Evolutionary conservation across 1,140 invertebrate species (phyloP).

Genomic region (Danaus melanippus): DNA sequence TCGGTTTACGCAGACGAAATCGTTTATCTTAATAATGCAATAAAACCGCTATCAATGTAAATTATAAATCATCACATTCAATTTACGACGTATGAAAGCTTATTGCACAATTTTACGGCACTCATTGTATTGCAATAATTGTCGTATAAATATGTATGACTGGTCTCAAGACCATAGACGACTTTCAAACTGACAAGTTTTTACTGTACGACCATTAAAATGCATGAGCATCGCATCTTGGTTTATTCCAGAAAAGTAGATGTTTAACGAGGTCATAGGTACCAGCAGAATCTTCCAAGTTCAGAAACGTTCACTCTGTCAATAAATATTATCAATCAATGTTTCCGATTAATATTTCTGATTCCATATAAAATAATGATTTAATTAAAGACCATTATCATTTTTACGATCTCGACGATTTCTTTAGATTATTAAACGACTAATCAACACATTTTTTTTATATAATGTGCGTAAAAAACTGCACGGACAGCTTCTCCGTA

Average conservation of each 20-base stretch:
- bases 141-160: constrained; percentile 55
- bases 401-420: neutral
- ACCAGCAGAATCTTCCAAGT: constrained; percentile 12
- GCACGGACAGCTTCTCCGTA: constrained; percentile 38
- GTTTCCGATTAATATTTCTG: constrained; percentile 5
- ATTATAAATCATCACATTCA: constrained; percentile 9
- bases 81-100: constrained; percentile 18
- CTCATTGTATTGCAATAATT: constrained; percentile 59
- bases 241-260: constrained; percentile 25
- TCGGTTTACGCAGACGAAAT: too few relatives aligned
- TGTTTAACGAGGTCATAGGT: constrained; percentile 21
- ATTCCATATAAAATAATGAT: constrained; percentile 1
- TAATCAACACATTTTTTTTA: constrained; percentile 19
- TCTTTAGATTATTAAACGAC: constrained; percentile 10
- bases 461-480: constrained; percentile 34
- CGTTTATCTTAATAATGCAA: too few relatives aligned
- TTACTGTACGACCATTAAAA: constrained; percentile 50
- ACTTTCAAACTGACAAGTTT: constrained; percentile 51
- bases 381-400: neutral
- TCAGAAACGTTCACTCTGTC: constrained; percentile 8
- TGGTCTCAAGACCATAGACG: constrained; percentile 36
- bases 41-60: too few relatives aligned
- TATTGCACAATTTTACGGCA: constrained; percentile 43
- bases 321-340: constrained; percentile 12
- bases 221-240: constrained; percentile 42